phyloP scores from a whole-genome alignment of 2,888 invertebrate species.

The Gortyna flavago region DNA sequence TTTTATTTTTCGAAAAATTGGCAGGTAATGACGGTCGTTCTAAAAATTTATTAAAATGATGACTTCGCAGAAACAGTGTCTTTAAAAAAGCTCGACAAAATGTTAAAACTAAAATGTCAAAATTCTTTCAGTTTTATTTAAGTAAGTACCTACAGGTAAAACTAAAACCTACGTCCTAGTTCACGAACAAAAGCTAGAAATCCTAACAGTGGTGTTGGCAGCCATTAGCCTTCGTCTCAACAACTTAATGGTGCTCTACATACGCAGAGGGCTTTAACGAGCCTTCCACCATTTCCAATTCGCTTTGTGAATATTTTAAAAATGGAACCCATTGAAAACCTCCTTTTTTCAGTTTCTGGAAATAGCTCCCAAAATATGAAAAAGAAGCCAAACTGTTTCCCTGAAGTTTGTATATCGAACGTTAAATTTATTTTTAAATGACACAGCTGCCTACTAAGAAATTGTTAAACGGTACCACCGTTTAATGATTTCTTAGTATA shows the following conservation, averaged over 20 bases:
- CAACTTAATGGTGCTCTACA: conserved; percentile 82
- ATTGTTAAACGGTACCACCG: neutral
- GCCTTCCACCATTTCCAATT: conserved; percentile 68
- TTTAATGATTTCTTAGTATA: conserved; percentile 24
- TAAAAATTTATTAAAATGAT: neutral
- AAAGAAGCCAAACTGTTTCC: conserved; percentile 29
- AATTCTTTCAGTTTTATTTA: neutral
- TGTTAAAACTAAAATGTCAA: neutral
- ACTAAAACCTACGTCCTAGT: conserved; percentile 49
- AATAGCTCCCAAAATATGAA: conserved; percentile 40
- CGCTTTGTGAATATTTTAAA: conserved; percentile 66
- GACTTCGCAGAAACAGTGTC: neutral
- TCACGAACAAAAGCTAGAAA: conserved; percentile 66
- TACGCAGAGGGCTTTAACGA: conserved; percentile 71
- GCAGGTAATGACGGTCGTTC: neutral
- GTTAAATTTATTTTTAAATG: conserved; percentile 34
- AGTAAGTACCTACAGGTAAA: conserved; percentile 18
- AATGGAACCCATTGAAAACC: conserved; percentile 42
- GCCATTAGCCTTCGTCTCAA: conserved; percentile 87
- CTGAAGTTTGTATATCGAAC: conserved; percentile 32
- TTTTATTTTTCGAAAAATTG: neutral
- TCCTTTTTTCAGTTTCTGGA: conserved; percentile 19
- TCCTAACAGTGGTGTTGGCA: conserved; percentile 70
- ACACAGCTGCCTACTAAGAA: conserved; percentile 26
- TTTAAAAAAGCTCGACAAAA: neutral